Evolutionary conservation across 2,113 vertebrate genomes (phyloP).

Genomic region (Taxidea taxus): DNA sequence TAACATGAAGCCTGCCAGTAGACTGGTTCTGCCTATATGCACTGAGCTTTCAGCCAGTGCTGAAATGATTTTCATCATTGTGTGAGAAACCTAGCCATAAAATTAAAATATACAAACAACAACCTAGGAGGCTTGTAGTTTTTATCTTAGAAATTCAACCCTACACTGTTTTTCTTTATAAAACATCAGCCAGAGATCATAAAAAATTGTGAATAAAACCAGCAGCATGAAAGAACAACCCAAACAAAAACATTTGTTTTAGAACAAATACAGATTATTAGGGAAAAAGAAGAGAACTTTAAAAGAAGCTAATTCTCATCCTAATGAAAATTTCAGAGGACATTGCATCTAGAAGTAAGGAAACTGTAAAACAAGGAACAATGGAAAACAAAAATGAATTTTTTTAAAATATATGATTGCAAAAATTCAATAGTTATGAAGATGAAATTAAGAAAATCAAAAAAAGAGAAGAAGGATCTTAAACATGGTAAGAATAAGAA

Average conservation of each 20-base stretch:
- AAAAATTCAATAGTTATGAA: background rate
- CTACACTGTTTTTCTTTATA: background rate
- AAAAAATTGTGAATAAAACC: background rate
- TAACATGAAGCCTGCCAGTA: background rate
- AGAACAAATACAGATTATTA: background rate
- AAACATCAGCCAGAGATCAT: background rate
- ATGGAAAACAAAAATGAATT: background rate
- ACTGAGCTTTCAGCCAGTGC: background rate
- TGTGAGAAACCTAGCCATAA: background rate
- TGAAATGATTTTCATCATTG: no score
- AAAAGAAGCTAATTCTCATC: background rate
- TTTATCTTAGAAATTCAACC: background rate
- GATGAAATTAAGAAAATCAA: background rate
- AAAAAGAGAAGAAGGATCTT: background rate
- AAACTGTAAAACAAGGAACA: background rate
- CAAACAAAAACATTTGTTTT: constrained; percentile 2
- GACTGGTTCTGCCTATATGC: background rate
- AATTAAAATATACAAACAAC: background rate
- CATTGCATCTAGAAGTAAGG: background rate
- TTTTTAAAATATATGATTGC: background rate
- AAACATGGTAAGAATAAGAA: background rate
- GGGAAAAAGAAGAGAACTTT: background rate
- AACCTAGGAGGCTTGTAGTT: background rate
- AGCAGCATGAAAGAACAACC: background rate
- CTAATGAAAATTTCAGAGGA: background rate